Base-by-base conservation (phyloP, 2,797 vertebrate genomes). In the Myotis planiceps region DNA sequence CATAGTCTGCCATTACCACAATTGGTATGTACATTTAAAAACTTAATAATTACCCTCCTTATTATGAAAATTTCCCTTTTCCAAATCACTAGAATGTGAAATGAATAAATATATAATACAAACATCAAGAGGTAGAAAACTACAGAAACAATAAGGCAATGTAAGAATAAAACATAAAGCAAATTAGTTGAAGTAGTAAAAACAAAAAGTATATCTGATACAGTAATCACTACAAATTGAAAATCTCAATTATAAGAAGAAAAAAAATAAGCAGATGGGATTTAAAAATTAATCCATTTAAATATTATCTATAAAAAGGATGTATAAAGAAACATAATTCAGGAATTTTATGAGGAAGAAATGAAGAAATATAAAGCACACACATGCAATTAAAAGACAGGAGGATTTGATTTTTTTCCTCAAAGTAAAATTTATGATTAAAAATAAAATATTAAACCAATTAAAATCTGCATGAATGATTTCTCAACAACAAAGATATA, bases 131-230 rank as follows among this genome's bases (percentile, higher is more conserved):
- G 3, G 76, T 29, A 68, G 1, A 27, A 92, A 84, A 53, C 27
- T 16, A 78, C 8, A 1, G 58, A 83, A 86, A 66, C 5, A 68
- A 82, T 2, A 79, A 58, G 9, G 7, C 6, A 86, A 58, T 27
- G 21, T 6, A 42, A 58, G 25, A 82, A 87, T 32, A 81, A 86
- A 78, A 16, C 69, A 82, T 34, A 45, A 86, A 75, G 6, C 37
- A 93, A 82, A 27, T 65, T 79, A 87, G 47, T n/a, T 90, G 27
- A 69, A n/a, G 15, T 23, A 75, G 27, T 49, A 79, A 87, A 93
- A 83, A 63, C 1, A 3, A 63, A 32, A 66, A 80, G 8, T 0
- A 27, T 53, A 21, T 63, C 21, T 85, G n/a, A 81, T 53, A 49
- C 42, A 92, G 76, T 2, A 5, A 53, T 78, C 8, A 39, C 32